Conservation (phyloP, 53 echinoderm and acorn worm species). For the Pentamera pediparva region DNA sequence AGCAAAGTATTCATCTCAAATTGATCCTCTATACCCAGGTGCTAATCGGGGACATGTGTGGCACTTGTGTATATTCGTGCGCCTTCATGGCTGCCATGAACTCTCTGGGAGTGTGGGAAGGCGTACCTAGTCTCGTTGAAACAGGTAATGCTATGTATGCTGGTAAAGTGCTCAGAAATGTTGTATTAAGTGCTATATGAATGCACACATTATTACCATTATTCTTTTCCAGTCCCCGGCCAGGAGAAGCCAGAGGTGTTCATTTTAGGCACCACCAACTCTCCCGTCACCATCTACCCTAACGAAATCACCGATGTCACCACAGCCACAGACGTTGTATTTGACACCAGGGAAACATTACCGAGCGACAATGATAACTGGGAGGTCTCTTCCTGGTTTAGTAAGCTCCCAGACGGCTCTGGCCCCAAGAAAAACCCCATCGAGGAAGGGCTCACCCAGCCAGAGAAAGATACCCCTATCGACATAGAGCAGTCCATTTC, state of each 20-base stretch:
- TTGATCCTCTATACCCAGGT: too few species aligned
- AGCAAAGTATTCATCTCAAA: too few species aligned
- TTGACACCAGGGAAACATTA: not conserved
- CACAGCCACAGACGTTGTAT: not conserved
- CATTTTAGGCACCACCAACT: not conserved
- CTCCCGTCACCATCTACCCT: constrained; percentile 8
- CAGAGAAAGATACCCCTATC: not conserved
- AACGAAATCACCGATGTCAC: constrained; percentile 10
- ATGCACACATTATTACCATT: not conserved
- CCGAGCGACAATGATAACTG: constrained; percentile 41
- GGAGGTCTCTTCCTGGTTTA: constrained; percentile 49
- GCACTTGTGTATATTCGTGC: too few species aligned
- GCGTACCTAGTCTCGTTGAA: too few species aligned
- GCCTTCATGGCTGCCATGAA: too few species aligned
- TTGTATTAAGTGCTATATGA: too few species aligned
- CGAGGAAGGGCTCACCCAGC: constrained; percentile 25
- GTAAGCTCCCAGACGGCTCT: constrained; percentile 30
- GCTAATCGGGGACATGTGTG: too few species aligned
- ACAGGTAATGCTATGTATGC: too few species aligned
- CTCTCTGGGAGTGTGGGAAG: too few species aligned
- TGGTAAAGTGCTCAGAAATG: too few species aligned
- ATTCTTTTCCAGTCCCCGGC: not conserved
- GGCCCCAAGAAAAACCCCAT: constrained; percentile 19
- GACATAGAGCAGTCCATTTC: not conserved
- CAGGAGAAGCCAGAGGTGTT: constrained; percentile 1